Evolutionary conservation across 2,797 vertebrate species (phyloP), one percentile per base, ranked within the genome.

Genomic region (Carapus acus): DNA sequence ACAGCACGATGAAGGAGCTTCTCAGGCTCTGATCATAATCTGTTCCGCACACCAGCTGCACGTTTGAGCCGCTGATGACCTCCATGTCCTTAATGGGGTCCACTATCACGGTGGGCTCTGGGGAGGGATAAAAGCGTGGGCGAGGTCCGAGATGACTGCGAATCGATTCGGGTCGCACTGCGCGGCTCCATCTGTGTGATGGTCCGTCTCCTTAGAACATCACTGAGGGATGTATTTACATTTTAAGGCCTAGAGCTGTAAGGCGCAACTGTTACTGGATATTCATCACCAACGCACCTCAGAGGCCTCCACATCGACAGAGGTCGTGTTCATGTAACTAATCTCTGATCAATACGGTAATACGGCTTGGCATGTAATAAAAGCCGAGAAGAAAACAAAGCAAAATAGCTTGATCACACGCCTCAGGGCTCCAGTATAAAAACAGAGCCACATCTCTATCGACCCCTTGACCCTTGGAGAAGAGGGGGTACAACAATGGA

Each of bases 81-180:
- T 82, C 71, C 20, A 83, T 61, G 50, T 88, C 83, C 83, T 85
- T 83, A 0, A 94, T 94, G 60, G 83, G 85, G 49, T 75, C 36
- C 5, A 70, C 71, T 21, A 96, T 87, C 73, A 81, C 86, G 3
- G 94, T 98, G 4, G 90, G 87, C n/a, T 91, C 94, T 97, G 74
- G 63, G 71, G 65, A 70, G 13, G n/a, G n/a, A n/a, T n/a, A n/a
- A n/a, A n/a, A n/a, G n/a, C n/a, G n/a, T n/a, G n/a, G n/a, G n/a
- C n/a, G n/a, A n/a, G n/a, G n/a, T n/a, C n/a, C n/a, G n/a, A n/a
- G n/a, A n/a, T n/a, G n/a, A n/a, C n/a, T n/a, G n/a, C n/a, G n/a
- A n/a, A n/a, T n/a, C n/a, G n/a, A n/a, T n/a, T n/a, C n/a, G n/a
- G n/a, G n/a, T n/a, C n/a, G n/a, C n/a, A n/a, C n/a, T n/a, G n/a